Percentiles rank a stretch among this genome's conserved stretches.
These are phyloP conservation scores for Leptatherina wallacei DNA, from an alignment of 2,797 vertebrate species.

Conservation along the genomic window DNA sequence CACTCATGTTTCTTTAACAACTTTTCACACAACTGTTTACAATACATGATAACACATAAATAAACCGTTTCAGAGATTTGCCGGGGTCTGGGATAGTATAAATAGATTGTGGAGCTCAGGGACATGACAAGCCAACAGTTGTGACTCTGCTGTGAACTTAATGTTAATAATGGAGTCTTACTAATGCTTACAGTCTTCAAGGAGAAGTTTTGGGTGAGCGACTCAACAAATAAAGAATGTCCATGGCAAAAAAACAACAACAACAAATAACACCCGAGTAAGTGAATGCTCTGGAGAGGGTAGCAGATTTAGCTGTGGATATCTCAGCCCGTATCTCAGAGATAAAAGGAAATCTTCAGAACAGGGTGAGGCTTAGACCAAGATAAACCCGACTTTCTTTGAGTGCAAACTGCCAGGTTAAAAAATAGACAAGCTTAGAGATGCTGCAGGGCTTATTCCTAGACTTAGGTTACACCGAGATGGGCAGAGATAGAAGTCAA, in stretches of 20 bases:
- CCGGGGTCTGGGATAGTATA: background rate
- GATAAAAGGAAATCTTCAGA: constrained; percentile 8
- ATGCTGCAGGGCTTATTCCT: background rate
- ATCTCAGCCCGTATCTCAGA: constrained; percentile 2
- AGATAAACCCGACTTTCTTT: constrained; percentile 19
- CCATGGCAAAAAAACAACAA: background rate
- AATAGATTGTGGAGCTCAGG: background rate
- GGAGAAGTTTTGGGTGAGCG: background rate
- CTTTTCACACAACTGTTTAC: background rate
- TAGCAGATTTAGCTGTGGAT: constrained; percentile 9
- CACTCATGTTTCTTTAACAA: too few species aligned
- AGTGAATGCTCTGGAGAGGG: background rate
- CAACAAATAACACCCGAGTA: constrained; percentile 7
- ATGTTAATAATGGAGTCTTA: background rate
- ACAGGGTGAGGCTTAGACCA: constrained; percentile 9
- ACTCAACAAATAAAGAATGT: background rate
- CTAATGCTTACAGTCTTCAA: background rate
- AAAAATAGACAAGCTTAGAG: constrained; percentile 40
- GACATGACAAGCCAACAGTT: too few species aligned
- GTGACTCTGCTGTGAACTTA: background rate
- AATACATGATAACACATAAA: background rate
- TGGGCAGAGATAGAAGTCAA: background rate
- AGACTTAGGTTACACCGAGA: background rate
- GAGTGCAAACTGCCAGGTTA: background rate
- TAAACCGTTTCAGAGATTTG: background rate